Conservation (phyloP, 2,113 vertebrate species). For the Mirounga angustirostris region DNA sequence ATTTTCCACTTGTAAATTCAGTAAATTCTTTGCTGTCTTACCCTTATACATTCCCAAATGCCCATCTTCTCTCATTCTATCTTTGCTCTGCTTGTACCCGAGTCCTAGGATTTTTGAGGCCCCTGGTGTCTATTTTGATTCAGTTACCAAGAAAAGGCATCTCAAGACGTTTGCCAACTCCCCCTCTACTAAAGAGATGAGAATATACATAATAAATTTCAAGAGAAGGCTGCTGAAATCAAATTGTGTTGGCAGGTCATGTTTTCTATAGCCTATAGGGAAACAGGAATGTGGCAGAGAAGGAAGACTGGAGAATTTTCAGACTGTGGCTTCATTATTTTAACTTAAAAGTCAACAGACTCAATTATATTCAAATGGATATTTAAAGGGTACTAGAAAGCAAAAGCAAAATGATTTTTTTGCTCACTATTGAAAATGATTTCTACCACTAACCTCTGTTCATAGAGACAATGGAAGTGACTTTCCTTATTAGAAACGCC, state of each 20-base stretch:
- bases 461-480: neutral
- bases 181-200: neutral
- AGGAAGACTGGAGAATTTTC: constrained; percentile 29
- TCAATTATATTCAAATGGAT: neutral
- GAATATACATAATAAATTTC: constrained; percentile 16
- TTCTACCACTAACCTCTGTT: neutral
- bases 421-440: neutral
- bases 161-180: constrained; percentile 10
- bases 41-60: neutral
- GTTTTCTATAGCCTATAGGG: constrained; percentile 3
- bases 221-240: neutral
- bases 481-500: neutral
- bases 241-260: neutral
- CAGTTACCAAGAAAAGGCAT: constrained; percentile 53
- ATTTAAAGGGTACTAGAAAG: constrained; percentile 33
- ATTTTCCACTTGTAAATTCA: constrained; percentile 14
- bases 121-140: neutral
- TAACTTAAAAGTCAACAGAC: constrained; percentile 45
- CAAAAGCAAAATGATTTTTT: constrained; percentile 28
- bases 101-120: neutral
- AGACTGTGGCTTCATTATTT: neutral
- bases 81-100: neutral
- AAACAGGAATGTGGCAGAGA: neutral
- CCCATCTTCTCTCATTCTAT: neutral
- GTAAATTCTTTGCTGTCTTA: neutral